These are phyloP conservation scores for Epinephelus moara DNA, from an alignment of 2,113 vertebrate species.

Conservation along the genomic window DNA sequence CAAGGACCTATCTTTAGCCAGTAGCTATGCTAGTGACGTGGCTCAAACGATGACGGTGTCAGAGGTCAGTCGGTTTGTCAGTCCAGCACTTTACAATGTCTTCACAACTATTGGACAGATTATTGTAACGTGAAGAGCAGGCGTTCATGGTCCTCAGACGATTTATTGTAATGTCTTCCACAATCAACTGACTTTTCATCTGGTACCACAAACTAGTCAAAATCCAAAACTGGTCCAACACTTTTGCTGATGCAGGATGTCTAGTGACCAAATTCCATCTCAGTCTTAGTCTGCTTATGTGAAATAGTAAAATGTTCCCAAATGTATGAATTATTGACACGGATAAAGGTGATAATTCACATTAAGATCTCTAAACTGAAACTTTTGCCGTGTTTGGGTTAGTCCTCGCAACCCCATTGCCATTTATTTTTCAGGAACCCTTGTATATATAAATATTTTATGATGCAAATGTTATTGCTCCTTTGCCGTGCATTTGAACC, in stretches of 20 bases:
- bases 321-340: background rate
- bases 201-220: background rate
- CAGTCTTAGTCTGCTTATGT: background rate
- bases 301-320: background rate
- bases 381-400: conserved; percentile 9
- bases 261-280: background rate
- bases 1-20: background rate
- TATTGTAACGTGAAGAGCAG: background rate
- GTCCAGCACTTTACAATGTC: background rate
- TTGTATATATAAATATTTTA: conserved; percentile 55
- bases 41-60: background rate
- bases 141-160: background rate
- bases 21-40: background rate
- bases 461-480: conserved; percentile 36
- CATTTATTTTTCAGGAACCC: conserved; percentile 50
- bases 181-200: background rate
- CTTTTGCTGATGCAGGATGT: background rate
- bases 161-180: background rate
- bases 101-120: background rate
- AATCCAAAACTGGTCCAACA: background rate
- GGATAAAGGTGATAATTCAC: background rate
- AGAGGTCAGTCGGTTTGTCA: no score
- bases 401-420: background rate
- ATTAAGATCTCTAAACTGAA: background rate
- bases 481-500: conserved; percentile 22